Conservation (phyloP, 2,888 invertebrate genomes). For the Endomychus coccineus region DNA sequence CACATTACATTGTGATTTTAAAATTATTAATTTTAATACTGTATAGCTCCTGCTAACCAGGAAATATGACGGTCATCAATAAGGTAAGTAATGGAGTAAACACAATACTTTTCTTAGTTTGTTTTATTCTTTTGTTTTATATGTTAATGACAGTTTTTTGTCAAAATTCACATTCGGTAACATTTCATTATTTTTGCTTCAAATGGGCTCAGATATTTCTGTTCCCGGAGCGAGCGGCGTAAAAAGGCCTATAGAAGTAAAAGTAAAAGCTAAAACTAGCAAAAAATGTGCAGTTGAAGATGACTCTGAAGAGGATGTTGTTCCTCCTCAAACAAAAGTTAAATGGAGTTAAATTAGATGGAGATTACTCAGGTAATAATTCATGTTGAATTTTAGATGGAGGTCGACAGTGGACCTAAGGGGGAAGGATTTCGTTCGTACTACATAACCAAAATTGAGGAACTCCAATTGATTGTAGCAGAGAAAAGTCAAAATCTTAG, state of each 20-base stretch:
- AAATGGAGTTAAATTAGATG: neutral
- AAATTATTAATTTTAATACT: too few relatives aligned
- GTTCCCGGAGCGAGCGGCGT: conserved; percentile 12
- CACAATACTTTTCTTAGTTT: neutral
- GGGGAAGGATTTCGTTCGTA: conserved; percentile 92
- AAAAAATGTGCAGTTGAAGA: conserved; percentile 1
- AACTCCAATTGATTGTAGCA: conserved; percentile 90
- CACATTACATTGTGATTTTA: too few relatives aligned
- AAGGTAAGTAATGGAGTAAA: too few relatives aligned
- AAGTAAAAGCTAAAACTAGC: conserved; percentile 6
- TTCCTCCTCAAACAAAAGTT: conserved; percentile 9
- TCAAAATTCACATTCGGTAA: conserved; percentile 8
- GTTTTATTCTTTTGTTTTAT: conserved; percentile 7
- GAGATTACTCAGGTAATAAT: neutral
- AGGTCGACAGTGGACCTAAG: conserved; percentile 59
- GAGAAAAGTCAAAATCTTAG: conserved; percentile 96
- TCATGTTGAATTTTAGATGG: conserved; percentile 51
- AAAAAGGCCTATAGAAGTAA: conserved; percentile 6
- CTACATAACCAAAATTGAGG: conserved; percentile 97
- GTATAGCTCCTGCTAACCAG: too few relatives aligned
- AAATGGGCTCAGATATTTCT: conserved; percentile 21
- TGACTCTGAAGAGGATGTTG: conserved; percentile 5
- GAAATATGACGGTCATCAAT: conserved; percentile 28
- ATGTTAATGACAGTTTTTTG: conserved; percentile 9
- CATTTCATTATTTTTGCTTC: conserved; percentile 3